Percentiles rank a stretch among this genome's conserved stretches.
phyloP scores from a whole-genome alignment of 2,888 invertebrate genomes.

The Habroteleia sp. region DNA sequence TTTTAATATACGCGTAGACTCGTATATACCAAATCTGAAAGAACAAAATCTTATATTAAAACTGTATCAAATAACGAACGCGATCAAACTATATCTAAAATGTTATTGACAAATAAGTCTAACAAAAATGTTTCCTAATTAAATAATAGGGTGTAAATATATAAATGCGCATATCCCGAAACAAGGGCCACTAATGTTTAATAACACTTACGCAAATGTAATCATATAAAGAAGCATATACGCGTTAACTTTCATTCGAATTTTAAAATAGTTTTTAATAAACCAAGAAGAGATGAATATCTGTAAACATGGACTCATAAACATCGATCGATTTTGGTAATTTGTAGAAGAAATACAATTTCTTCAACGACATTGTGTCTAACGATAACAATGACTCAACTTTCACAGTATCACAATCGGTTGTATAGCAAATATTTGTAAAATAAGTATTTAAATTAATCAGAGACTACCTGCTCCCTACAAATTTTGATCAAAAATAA shows the following conservation, averaged over 20 bases:
- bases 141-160: slow-evolving; percentile 67
- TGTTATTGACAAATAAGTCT: slow-evolving; percentile 70
- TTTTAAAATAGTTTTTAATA: slow-evolving; percentile 59
- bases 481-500: slow-evolving; percentile 49
- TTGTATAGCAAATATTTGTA: slow-evolving; percentile 48
- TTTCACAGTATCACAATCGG: slow-evolving; percentile 46
- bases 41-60: slow-evolving; percentile 9
- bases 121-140: slow-evolving; percentile 74
- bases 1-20: slow-evolving; percentile 63
- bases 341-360: slow-evolving; percentile 58
- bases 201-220: slow-evolving; percentile 46
- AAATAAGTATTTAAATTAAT: slow-evolving; percentile 49
- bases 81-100: slow-evolving; percentile 63
- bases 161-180: slow-evolving; percentile 35
- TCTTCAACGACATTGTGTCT: slow-evolving; percentile 49
- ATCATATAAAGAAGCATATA: slow-evolving; percentile 43
- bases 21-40: slow-evolving; percentile 41
- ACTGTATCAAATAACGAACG: slow-evolving; percentile 34
- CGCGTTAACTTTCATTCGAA: slow-evolving; percentile 44
- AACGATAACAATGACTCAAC: slow-evolving; percentile 45
- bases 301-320: slow-evolving; percentile 58
- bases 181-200: slow-evolving; percentile 33
- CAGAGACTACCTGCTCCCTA: slow-evolving; percentile 50
- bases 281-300: slow-evolving; percentile 44
- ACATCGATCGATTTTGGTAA: slow-evolving; percentile 63